Evolutionary conservation across 2,113 vertebrate genomes (phyloP).

Genomic region (Chamaea fasciata): DNA sequence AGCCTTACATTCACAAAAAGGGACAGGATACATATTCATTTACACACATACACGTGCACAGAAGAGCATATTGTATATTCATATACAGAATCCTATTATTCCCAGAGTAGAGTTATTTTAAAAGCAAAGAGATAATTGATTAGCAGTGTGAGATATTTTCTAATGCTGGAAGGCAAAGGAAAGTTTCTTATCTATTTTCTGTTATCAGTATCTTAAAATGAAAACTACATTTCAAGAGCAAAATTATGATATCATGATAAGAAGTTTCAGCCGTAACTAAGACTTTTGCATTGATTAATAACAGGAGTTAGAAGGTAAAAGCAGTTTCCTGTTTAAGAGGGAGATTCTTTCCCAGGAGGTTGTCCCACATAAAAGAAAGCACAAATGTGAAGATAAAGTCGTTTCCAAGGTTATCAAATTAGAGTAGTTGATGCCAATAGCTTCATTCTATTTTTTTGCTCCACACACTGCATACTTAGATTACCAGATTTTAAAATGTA

Average conservation of each 20-base stretch:
- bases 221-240: constrained; percentile 35
- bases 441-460: background rate
- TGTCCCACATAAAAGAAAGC: background rate
- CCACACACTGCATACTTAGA: background rate
- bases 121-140: constrained; percentile 57
- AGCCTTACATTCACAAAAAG: background rate
- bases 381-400: background rate
- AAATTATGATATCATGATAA: constrained; percentile 51
- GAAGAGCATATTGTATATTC: constrained; percentile 4
- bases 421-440: background rate
- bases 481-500: background rate
- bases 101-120: background rate
- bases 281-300: constrained; percentile 50
- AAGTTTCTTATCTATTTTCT: constrained; percentile 54
- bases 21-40: background rate
- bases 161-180: constrained; percentile 50
- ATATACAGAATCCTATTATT: background rate
- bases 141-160: constrained; percentile 23
- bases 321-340: background rate
- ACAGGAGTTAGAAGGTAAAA: constrained; percentile 11
- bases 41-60: background rate
- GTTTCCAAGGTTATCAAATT: background rate
- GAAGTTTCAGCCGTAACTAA: constrained; percentile 37
- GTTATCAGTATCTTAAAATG: constrained; percentile 47
- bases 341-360: background rate